Base-by-base conservation (phyloP, 2,797 vertebrate species). In the Hippoglossus hippoglossus region DNA sequence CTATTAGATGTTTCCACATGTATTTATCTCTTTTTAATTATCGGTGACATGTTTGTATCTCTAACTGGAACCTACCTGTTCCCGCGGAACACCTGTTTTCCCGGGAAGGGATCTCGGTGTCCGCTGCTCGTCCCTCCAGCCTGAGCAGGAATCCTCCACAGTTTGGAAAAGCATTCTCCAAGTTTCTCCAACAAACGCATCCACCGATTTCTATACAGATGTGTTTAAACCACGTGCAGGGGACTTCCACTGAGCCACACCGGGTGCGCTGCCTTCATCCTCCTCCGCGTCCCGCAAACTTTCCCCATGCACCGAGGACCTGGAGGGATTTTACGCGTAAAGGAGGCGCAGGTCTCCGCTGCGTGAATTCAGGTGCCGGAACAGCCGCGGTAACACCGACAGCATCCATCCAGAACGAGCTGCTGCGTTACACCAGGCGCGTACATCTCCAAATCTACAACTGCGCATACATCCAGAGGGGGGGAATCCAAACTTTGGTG, bases 21-120 rank as follows among this genome's bases (percentile, higher is more conserved):
- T 11, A 11, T 34, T 34, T 11, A 34, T 34, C 31, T 34, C 10
- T 34, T 34, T 34, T 0, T 10, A 26, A 18, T 44, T 13, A 15
- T 5, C 16, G 41, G 41, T 13, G 16, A 13, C 16, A 24, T 52
- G 22, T 13, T 13, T 52, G 21, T 13, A 2, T 25, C 12, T 21
- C 1, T 7, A 2, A 19, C 0, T 1, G 16, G 11, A 22, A 15
- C 15, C 7, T 8, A 89, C 90, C 90, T 90, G 85, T 83, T 80
- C 15, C 77, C 51, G 16, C 1, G 63, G 67, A 84, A 78, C 89
- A 90, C 89, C 84, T 93, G 84, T 91, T 72, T 90, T 90, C 82
- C 83, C 85, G 4, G 69, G 71, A 28, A 21, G 47, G 59, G 67
- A 53, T 49, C 5, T 67, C 59, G 70, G 52, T 13, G 52, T 64